Evolutionary conservation across 2,888 invertebrate genomes (phyloP).

Genomic region (Danaus chrysippus): DNA sequence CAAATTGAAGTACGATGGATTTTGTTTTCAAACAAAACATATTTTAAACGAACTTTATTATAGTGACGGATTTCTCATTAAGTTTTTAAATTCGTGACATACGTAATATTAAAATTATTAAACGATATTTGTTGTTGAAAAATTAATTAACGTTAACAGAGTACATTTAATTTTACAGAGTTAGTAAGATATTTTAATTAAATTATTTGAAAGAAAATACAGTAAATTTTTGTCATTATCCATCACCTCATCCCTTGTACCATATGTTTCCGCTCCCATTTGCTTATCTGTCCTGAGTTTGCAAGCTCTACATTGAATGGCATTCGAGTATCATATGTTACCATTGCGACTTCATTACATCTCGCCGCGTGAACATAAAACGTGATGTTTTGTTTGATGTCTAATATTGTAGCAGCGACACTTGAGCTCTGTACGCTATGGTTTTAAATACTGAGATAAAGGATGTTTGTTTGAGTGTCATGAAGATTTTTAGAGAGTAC

Average conservation of each 20-base stretch:
- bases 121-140: too few relatives aligned
- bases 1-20: too few relatives aligned
- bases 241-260: conserved; percentile 7
- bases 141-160: too few relatives aligned
- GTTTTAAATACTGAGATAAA: not conserved
- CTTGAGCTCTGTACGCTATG: conserved; percentile 14
- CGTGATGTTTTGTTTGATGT: conserved; percentile 25
- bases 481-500: not conserved
- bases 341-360: conserved; percentile 23
- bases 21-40: too few relatives aligned
- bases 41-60: too few relatives aligned
- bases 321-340: conserved; percentile 29
- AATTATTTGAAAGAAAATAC: not conserved
- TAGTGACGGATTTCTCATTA: too few relatives aligned
- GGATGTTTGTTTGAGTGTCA: not conserved
- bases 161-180: too few relatives aligned
- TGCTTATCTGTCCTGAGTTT: conserved; percentile 31
- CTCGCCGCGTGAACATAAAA: conserved; percentile 18
- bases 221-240: conserved; percentile 8
- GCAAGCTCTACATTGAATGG: conserved; percentile 29
- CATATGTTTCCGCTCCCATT: conserved; percentile 25
- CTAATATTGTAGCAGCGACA: conserved; percentile 24
- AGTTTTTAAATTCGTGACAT: too few relatives aligned
- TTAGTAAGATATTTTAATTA: too few relatives aligned
- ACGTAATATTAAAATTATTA: too few relatives aligned